phyloP scores from a whole-genome alignment of 2,797 vertebrate genomes.

The Tragopan temminckii region DNA sequence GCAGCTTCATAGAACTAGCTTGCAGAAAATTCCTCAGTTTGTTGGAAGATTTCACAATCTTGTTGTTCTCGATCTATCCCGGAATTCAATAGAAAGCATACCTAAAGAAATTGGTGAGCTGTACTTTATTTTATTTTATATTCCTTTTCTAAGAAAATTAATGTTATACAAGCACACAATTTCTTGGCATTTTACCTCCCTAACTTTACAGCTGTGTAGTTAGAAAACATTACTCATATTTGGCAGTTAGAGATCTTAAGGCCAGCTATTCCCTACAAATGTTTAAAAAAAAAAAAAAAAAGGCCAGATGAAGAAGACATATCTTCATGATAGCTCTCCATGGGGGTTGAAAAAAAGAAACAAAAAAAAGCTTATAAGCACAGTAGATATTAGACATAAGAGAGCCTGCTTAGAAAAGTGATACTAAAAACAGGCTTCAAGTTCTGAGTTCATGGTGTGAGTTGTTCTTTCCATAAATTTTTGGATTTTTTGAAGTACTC shows the following conservation, averaged over 20 bases:
- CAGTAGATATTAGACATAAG: neutral
- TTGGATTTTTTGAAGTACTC: neutral
- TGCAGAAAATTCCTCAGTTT: conserved; percentile 91
- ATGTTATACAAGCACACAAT: neutral
- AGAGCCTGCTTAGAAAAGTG: neutral
- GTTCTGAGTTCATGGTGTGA: neutral
- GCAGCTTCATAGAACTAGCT: conserved; percentile 91
- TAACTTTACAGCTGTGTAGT: neutral
- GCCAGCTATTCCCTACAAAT: neutral
- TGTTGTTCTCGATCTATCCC: conserved; percentile 91
- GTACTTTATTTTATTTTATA: neutral
- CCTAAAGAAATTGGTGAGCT: conserved; percentile 92
- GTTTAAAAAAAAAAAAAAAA: neutral
- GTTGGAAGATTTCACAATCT: conserved; percentile 90
- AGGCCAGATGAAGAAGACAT: fast-evolving
- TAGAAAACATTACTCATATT: neutral
- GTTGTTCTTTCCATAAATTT: neutral
- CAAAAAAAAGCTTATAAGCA: neutral
- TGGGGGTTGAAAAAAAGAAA: too few species aligned
- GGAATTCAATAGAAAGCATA: conserved; percentile 89
- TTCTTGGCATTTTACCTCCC: neutral
- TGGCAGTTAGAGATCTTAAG: neutral
- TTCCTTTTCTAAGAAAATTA: neutral
- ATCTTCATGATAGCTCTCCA: neutral
- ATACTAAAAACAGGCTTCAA: neutral